phyloP scores from a whole-genome alignment of 2,888 invertebrate genomes.

The Eumerus sabulonum region DNA sequence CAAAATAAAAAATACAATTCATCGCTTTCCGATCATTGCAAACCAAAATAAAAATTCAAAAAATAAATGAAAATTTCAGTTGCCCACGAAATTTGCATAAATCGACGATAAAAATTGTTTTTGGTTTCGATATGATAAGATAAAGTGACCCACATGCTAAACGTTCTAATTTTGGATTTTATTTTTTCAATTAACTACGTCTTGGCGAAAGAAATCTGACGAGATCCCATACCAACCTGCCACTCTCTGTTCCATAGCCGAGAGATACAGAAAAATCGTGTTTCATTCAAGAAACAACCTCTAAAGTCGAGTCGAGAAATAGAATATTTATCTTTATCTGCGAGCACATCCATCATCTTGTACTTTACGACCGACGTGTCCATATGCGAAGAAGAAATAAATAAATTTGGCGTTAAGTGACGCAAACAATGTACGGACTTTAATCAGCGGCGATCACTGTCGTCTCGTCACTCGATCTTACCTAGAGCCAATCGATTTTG shows the following conservation, averaged over 20 bases:
- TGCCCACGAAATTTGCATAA: not conserved
- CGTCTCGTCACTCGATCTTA: too few species aligned
- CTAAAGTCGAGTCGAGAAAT: conserved; percentile 12
- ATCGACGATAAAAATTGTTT: not conserved
- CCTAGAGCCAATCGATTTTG: too few species aligned
- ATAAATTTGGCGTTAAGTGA: conserved; percentile 18
- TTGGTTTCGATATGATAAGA: not conserved
- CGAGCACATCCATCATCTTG: conserved; percentile 23
- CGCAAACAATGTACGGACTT: conserved; percentile 20
- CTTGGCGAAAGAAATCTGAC: conserved; percentile 6
- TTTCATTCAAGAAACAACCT: not conserved
- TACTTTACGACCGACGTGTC: not conserved
- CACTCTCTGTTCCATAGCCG: conserved; percentile 3
- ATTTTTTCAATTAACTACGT: conserved; percentile 1
- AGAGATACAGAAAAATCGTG: conserved; percentile 3
- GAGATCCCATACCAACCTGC: too few species aligned
- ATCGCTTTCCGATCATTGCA: too few species aligned
- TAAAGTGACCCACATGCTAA: conserved; percentile 18
- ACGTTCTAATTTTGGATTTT: not conserved
- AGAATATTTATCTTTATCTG: conserved; percentile 20
- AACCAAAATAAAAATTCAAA: too few species aligned
- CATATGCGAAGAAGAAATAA: not conserved
- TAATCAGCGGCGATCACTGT: not conserved
- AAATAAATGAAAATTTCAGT: not conserved
- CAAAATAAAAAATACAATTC: too few species aligned